phyloP scores from a whole-genome alignment of 2,888 invertebrate genomes.

The Andrena trimmerana region DNA sequence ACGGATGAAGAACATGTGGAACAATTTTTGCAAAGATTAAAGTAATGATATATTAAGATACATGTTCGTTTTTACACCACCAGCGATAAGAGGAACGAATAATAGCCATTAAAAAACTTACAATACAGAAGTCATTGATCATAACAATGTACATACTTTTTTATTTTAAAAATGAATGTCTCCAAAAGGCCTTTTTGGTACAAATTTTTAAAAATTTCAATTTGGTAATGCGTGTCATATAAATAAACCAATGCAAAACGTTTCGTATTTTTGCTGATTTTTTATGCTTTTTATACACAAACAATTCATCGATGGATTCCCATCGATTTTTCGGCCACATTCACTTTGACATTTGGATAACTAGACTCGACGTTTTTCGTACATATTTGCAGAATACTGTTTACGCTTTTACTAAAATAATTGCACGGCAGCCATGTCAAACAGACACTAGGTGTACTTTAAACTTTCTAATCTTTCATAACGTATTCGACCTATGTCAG shows the following conservation, averaged over 20 bases:
- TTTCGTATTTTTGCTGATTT: too few relatives aligned
- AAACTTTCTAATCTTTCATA: constrained; percentile 13
- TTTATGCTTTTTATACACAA: too few relatives aligned
- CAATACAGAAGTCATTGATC: too few relatives aligned
- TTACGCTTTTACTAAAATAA: constrained; percentile 29
- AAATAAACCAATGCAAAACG: neutral
- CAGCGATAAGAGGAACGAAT: too few relatives aligned
- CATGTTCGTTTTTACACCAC: too few relatives aligned
- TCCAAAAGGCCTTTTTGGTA: neutral
- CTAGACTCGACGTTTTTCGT: neutral
- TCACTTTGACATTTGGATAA: neutral
- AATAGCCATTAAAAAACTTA: too few relatives aligned
- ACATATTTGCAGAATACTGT: constrained; percentile 13
- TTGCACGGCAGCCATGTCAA: constrained; percentile 28
- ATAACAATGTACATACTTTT: too few relatives aligned
- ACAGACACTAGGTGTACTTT: neutral
- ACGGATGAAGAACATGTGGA: too few relatives aligned
- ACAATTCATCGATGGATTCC: neutral
- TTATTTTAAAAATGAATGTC: neutral
- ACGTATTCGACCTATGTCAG: neutral
- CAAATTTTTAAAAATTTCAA: neutral
- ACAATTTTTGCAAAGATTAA: too few relatives aligned
- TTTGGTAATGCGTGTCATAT: neutral
- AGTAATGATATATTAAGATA: too few relatives aligned
- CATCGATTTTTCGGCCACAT: neutral